These are phyloP conservation scores for Syrrhaptes paradoxus DNA, from an alignment of 2,113 vertebrate species.

Conservation along the genomic window DNA sequence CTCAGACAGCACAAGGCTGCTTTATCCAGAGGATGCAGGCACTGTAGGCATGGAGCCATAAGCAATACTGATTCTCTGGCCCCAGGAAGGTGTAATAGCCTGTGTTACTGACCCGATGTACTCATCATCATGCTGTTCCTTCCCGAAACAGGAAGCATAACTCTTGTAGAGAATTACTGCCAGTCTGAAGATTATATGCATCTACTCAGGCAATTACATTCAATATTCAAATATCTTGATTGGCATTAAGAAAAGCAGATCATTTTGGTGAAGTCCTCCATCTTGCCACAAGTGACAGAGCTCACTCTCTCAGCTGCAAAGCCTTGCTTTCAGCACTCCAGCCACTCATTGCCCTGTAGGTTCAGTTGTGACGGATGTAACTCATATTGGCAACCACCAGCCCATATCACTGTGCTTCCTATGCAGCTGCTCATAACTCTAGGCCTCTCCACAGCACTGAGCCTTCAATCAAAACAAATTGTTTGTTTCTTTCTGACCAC, in stretches of 20 bases:
- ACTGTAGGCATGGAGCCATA: neutral
- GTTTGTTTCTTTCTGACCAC: slow-evolving; percentile 59
- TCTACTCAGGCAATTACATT: neutral
- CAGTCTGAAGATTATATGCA: neutral
- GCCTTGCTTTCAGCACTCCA: neutral
- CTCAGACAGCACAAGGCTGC: neutral
- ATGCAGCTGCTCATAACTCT: slow-evolving; percentile 15
- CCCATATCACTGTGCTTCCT: neutral
- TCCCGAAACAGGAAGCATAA: neutral
- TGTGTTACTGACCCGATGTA: neutral
- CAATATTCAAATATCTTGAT: neutral
- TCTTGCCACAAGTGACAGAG: neutral
- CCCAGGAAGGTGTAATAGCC: neutral
- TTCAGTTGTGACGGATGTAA: neutral
- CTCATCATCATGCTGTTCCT: neutral
- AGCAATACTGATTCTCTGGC: neutral
- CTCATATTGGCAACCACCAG: neutral
- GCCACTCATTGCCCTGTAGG: rapidly evolving
- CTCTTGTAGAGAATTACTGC: neutral
- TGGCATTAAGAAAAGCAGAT: neutral
- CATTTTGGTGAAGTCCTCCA: neutral
- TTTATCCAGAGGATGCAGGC: no score
- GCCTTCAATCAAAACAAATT: slow-evolving; percentile 65
- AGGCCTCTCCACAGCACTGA: neutral
- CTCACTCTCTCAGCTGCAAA: neutral